Evolutionary conservation across 1,140 invertebrate species (phyloP).

Genomic region (Atta texana): DNA sequence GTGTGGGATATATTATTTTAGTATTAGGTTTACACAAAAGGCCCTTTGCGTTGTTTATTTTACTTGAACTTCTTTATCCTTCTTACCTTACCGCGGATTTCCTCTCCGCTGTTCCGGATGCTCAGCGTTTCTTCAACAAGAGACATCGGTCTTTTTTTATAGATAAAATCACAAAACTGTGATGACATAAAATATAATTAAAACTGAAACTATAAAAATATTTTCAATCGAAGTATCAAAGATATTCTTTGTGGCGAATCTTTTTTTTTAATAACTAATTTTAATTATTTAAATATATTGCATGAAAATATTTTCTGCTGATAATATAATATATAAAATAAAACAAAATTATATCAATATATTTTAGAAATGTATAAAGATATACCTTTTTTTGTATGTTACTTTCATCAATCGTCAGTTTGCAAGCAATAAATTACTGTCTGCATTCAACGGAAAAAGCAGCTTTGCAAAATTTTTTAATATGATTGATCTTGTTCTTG

Average conservation of each 20-base stretch:
- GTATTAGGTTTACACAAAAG: slow-evolving; percentile 79
- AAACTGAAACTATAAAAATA: neutral
- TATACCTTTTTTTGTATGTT: neutral
- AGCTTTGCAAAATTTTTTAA: too few relatives aligned
- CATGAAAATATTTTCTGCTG: neutral
- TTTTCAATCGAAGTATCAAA: neutral
- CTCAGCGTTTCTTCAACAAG: slow-evolving; percentile 5
- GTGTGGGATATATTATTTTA: slow-evolving; percentile 83
- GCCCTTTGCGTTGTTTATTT: slow-evolving; percentile 80
- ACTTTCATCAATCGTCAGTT: neutral
- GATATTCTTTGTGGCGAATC: neutral
- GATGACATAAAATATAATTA: neutral
- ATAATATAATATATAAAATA: neutral
- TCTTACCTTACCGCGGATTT: slow-evolving; percentile 74
- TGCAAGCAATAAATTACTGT: neutral
- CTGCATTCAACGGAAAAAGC: too few relatives aligned
- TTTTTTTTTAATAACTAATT: neutral
- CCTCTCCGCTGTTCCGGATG: slow-evolving; percentile 74
- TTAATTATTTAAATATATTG: neutral
- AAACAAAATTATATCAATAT: neutral
- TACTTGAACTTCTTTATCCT: slow-evolving; percentile 77
- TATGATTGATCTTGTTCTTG: too few relatives aligned
- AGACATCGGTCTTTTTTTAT: neutral
- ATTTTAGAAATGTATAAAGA: neutral
- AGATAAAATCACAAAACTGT: neutral